Evolutionary conservation across 2,888 invertebrate species (phyloP).

Genomic region (Rhogogaster chlorosoma): DNA sequence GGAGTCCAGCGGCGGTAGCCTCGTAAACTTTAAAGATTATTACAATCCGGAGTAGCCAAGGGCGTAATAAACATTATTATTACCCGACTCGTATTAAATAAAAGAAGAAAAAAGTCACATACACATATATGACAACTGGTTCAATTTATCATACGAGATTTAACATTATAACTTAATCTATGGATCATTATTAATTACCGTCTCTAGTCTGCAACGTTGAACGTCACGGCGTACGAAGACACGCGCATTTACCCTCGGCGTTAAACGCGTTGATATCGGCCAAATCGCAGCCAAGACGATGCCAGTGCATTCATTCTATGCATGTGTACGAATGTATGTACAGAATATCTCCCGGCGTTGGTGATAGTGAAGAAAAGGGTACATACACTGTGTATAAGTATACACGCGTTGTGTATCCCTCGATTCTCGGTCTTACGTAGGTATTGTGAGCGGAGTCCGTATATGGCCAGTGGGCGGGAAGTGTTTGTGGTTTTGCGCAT

Average conservation of each 20-base stretch:
- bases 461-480: constrained; percentile 76
- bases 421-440: constrained; percentile 46
- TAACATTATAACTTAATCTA: background rate
- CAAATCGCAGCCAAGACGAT: background rate
- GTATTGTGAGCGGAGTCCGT: constrained; percentile 69
- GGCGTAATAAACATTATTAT: background rate
- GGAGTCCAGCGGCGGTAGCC: background rate
- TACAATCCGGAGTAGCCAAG: background rate
- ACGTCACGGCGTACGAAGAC: background rate
- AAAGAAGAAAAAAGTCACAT: background rate
- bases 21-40: constrained; percentile 8
- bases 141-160: background rate
- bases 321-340: background rate
- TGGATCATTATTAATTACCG: background rate
- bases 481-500: constrained; percentile 55
- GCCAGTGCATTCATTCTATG: background rate
- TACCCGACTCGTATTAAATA: background rate
- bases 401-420: constrained; percentile 36
- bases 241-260: constrained; percentile 12
- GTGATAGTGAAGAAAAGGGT: constrained; percentile 49
- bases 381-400: constrained; percentile 18
- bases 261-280: constrained; percentile 14
- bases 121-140: background rate
- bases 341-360: background rate
- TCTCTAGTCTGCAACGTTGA: background rate